Evolutionary conservation across 2,888 invertebrate species (phyloP).

Genomic region (Ophion obscuratus): DNA sequence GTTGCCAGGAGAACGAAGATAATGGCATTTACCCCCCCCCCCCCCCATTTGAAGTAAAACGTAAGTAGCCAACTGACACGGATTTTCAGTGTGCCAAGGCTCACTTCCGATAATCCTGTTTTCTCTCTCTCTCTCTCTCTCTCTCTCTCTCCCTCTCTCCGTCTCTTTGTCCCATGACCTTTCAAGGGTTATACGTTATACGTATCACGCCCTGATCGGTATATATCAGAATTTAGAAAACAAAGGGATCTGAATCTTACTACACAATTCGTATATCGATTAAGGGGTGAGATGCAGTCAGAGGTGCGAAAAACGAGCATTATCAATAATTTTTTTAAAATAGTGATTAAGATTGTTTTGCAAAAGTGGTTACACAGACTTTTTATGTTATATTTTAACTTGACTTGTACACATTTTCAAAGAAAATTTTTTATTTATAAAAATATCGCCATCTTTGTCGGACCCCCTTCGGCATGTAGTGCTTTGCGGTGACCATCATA

Average conservation of each 20-base stretch:
- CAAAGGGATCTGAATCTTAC: not conserved
- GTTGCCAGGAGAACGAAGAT: constrained; percentile 68
- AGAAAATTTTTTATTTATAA: too few species aligned
- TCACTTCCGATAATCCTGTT: constrained; percentile 76
- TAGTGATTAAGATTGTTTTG: too few species aligned
- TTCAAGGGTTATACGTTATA: constrained; percentile 65
- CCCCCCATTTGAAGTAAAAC: constrained; percentile 77
- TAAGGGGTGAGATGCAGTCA: too few species aligned
- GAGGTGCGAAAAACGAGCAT: too few species aligned
- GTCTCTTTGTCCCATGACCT: constrained; percentile 51
- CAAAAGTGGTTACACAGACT: too few species aligned
- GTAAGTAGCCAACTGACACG: constrained; percentile 77
- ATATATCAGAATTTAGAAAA: constrained; percentile 12
- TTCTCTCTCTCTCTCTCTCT: constrained; percentile 53
- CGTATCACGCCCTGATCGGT: constrained; percentile 36
- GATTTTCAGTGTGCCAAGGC: constrained; percentile 80
- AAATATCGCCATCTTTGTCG: too few species aligned
- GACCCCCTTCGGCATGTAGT: too few species aligned
- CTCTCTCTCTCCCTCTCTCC: not conserved
- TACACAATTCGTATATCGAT: too few species aligned
- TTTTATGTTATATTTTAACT: too few species aligned
- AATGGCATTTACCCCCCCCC: constrained; percentile 78
- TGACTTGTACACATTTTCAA: too few species aligned
- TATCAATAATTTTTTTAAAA: too few species aligned
- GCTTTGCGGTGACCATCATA: too few species aligned